Percentiles rank a stretch among this genome's conserved stretches.
Evolutionary conservation across 2,797 vertebrate species (phyloP).

Genomic region (Remorina albescens): DNA sequence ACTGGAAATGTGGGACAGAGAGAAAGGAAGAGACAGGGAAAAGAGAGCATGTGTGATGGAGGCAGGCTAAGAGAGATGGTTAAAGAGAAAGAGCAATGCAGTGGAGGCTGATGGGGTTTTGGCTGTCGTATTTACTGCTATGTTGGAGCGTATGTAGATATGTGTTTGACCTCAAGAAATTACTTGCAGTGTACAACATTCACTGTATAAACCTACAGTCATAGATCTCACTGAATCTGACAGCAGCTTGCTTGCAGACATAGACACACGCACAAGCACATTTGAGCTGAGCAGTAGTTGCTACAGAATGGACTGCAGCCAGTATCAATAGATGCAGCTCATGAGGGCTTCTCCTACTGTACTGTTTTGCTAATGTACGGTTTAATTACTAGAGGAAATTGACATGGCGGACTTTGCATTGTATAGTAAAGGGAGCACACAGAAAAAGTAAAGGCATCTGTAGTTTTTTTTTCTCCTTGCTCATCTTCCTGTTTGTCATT

Average conservation of each 20-base stretch:
- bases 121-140: constrained; percentile 27
- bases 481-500: background rate
- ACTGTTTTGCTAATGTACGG: constrained; percentile 28
- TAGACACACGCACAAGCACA: constrained; percentile 16
- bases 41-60: constrained; percentile 10
- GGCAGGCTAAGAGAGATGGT: constrained; percentile 14
- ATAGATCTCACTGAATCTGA: constrained; percentile 56
- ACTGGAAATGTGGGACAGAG: constrained; percentile 17
- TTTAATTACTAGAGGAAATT: constrained; percentile 35
- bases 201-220: constrained; percentile 53
- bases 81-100: constrained; percentile 24
- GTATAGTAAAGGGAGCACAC: constrained; percentile 17
- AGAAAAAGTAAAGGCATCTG: constrained; percentile 17
- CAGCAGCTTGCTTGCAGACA: constrained; percentile 10
- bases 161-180: constrained; percentile 43
- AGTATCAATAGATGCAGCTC: constrained; percentile 48
- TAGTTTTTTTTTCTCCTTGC: background rate
- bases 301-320: constrained; percentile 38
- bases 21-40: background rate
- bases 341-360: constrained; percentile 40
- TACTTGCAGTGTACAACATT: constrained; percentile 38
- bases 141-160: constrained; percentile 14
- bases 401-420: constrained; percentile 27
- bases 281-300: constrained; percentile 9
- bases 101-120: constrained; percentile 24